A percentile compares a stretch with the other conserved stretches of the same genome.
These are phyloP conservation scores for Himalopsyche japonica DNA, from an alignment of 2,888 invertebrate genomes.

Conservation along the genomic window DNA sequence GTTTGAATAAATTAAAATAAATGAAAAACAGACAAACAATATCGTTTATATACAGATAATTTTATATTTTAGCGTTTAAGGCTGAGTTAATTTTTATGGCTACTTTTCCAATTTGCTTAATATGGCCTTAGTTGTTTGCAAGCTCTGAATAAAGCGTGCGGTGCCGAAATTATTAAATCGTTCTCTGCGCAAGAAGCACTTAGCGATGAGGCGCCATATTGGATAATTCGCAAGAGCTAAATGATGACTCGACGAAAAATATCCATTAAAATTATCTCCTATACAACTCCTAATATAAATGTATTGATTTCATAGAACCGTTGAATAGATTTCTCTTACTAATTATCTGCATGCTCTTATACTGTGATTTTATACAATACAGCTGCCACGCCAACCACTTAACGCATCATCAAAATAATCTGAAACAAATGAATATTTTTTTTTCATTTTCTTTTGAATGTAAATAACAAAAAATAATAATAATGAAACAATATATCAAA, in stretches of 20 bases:
- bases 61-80: not conserved
- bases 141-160: constrained; percentile 1
- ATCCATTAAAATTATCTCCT: not conserved
- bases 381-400: no score
- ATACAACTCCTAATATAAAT: not conserved
- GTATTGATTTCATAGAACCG: not conserved
- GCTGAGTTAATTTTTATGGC: not conserved
- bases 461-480: no score
- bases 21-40: no score
- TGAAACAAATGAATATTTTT: no score
- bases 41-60: no score
- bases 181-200: not conserved
- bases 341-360: not conserved
- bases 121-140: constrained; percentile 1
- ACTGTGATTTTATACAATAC: no score
- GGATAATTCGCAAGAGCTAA: not conserved
- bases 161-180: constrained; percentile 1
- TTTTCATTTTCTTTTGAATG: no score
- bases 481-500: no score
- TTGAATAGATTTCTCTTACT: not conserved
- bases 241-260: not conserved
- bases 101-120: constrained; percentile 1
- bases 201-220: constrained; percentile 1
- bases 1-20: no score
- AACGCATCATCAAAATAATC: no score